Evolutionary conservation across 2,797 vertebrate genomes (phyloP), one percentile per base, ranked within the genome.

Genomic region (Pseudopleuronectes americanus): DNA sequence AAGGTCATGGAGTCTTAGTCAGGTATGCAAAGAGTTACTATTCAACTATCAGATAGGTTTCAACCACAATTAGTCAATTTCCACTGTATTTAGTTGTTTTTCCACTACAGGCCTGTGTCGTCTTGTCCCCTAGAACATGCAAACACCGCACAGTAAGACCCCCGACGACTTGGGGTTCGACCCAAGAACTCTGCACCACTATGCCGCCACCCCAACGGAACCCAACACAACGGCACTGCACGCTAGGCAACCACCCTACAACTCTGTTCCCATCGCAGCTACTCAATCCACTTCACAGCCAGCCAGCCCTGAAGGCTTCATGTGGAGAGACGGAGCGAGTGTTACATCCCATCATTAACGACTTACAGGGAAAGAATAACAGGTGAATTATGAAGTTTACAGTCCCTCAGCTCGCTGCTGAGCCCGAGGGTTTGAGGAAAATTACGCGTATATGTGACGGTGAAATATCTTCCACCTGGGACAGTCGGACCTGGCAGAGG

Each of bases 341-440:
- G 79, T 83, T 77, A 77, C 36, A 72, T 75, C 81, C 71, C 10
- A 57, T 66, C 26, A 57, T 76, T 81, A 71, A 68, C 71, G 66
- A 60, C 60, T 56, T 68, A n/a, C 65, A 72, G 57, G 14, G 47
- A 60, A 41, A 68, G 12, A 48, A 56, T 21, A 57, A 41, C n/a
- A 55, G 31, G 14, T 24, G 14, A 47, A 38, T 75, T 41, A 57
- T 70, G 17, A 64, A 47, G 48, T 58, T 56, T 4, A 8, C 24
- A 59, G 45, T n/a, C 43, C 72, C 68, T 71, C 31, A 61, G 59
- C 41, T 28, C 36, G 45, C 51, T 64, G 59, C 24, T 52, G 13
- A 49, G 57, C 59, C 33, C 52, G 24, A 1, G 12, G 45, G 60
- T 63, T 33, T 64, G 68, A 54, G 74, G 52, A 71, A 72, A 60